These are phyloP conservation scores for Ctenoplectra terminalis DNA, from an alignment of 1,140 invertebrate genomes.

Conservation along the genomic window DNA sequence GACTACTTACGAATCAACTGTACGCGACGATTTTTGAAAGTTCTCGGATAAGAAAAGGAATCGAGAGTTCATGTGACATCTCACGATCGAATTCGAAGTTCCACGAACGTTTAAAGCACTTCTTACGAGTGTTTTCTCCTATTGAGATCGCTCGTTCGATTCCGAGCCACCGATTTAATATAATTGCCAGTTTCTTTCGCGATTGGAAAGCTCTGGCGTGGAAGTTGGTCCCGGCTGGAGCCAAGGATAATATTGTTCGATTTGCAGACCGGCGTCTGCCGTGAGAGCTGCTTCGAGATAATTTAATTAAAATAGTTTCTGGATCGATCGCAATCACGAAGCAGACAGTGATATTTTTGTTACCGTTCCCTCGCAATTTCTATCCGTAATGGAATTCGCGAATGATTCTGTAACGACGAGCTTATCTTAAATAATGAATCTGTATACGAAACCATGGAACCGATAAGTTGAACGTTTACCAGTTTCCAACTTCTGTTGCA, in stretches of 20 bases:
- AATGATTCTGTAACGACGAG: neutral
- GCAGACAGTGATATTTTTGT: slow-evolving; percentile 5
- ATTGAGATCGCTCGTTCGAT: neutral
- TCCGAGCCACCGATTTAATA: neutral
- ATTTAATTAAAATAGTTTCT: slow-evolving; percentile 38
- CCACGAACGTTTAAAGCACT: too few relatives aligned
- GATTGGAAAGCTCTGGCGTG: neutral
- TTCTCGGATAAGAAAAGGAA: too few relatives aligned
- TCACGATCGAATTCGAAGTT: too few relatives aligned
- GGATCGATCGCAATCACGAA: neutral
- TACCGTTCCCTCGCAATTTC: neutral
- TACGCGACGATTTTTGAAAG: neutral
- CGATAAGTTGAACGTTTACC: too few relatives aligned
- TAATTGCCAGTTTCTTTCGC: neutral
- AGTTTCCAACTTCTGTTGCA: too few relatives aligned
- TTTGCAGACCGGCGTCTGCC: neutral
- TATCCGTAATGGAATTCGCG: neutral
- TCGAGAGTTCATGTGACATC: too few relatives aligned
- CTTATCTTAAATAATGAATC: neutral
- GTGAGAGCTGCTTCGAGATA: neutral
- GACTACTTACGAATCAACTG: neutral
- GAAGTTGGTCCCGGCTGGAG: neutral
- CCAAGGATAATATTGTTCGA: slow-evolving; percentile 11
- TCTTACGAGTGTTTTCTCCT: neutral
- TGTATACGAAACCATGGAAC: neutral